Evolutionary conservation across 2,113 vertebrate genomes (phyloP).

Genomic region (Crotalus viridis): DNA sequence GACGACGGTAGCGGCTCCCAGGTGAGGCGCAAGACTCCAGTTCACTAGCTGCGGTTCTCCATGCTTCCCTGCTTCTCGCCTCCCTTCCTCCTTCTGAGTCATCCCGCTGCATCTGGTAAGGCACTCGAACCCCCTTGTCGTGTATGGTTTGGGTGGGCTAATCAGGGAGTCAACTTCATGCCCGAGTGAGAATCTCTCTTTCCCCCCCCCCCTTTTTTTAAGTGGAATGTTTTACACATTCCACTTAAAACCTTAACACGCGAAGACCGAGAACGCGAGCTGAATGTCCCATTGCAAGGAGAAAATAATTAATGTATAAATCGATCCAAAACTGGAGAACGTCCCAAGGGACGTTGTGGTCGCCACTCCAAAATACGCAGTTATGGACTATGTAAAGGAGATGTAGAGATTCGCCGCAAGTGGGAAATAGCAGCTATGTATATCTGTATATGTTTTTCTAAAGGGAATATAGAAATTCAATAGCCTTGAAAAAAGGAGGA

Average conservation of each 20-base stretch:
- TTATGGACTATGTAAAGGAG: background rate
- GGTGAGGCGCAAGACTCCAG: constrained; percentile 38
- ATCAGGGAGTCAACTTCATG: background rate
- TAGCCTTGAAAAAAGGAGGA: background rate
- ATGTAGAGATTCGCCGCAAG: background rate
- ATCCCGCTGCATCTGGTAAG: background rate
- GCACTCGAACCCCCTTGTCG: background rate
- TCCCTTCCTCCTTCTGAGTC: background rate
- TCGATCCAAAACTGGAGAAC: background rate
- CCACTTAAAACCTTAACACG: background rate
- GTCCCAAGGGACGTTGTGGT: background rate
- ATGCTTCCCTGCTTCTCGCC: constrained; percentile 12
- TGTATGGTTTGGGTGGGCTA: background rate
- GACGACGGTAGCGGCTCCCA: constrained; percentile 29
- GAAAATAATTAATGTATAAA: background rate
- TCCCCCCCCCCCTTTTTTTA: no score
- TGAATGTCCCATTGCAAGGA: background rate
- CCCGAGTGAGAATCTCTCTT: background rate
- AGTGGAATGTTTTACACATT: background rate
- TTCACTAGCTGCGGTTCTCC: constrained; percentile 5
- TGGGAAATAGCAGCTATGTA: background rate
- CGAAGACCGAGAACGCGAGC: background rate
- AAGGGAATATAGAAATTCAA: background rate
- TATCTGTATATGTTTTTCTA: background rate
- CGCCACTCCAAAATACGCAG: background rate